These are phyloP conservation scores for Drosophila glabriapex DNA, from an alignment of 2,888 invertebrate species.

Conservation along the genomic window DNA sequence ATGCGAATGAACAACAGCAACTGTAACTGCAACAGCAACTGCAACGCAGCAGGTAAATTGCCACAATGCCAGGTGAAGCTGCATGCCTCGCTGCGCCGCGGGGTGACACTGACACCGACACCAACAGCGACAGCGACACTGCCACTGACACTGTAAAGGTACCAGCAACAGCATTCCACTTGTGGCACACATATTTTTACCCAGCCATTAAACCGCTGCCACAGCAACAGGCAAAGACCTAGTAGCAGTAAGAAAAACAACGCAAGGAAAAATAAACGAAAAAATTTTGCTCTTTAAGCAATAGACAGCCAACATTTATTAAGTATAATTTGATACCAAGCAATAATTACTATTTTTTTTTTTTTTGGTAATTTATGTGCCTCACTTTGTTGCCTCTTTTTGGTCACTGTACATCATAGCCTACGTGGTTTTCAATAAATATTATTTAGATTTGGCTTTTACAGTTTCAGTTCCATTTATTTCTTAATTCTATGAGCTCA, in stretches of 20 bases:
- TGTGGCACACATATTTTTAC: constrained; percentile 77
- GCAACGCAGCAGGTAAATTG: constrained; percentile 39
- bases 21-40: constrained; percentile 23
- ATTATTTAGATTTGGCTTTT: background rate
- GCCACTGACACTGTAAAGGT: constrained; percentile 1
- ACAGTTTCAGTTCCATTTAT: background rate
- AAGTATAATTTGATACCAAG: background rate
- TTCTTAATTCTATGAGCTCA: background rate
- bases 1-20: constrained; percentile 4
- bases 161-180: constrained; percentile 38
- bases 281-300: background rate
- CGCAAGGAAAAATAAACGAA: too few species aligned
- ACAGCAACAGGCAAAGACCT: background rate
- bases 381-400: background rate
- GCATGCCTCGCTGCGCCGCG: constrained; percentile 14
- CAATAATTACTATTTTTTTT: background rate
- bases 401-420: background rate
- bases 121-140: background rate
- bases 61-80: constrained; percentile 11
- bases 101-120: constrained; percentile 31
- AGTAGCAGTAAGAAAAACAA: background rate
- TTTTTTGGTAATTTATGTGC: background rate
- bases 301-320: constrained; percentile 2
- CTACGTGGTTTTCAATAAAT: background rate
- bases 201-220: constrained; percentile 52